Conservation (phyloP, 2,888 invertebrate species). For the Lamellibrachia satsuma region DNA sequence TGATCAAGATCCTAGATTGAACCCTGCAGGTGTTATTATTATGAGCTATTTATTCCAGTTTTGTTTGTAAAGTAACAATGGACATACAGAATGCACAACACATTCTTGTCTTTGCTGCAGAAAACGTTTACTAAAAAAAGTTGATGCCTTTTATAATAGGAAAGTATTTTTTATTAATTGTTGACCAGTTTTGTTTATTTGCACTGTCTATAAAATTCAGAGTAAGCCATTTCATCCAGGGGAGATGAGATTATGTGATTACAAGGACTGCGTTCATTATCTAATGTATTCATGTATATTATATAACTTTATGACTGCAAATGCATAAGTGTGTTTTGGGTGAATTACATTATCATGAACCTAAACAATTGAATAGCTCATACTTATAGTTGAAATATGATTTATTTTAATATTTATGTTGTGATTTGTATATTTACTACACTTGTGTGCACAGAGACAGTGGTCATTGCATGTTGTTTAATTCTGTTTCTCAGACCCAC, state of each 20-base stretch:
- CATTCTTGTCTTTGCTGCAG: not conserved
- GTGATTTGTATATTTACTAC: not conserved
- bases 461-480: not conserved
- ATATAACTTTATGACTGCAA: not conserved
- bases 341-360: too few species aligned
- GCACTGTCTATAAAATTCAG: not conserved
- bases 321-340: too few species aligned
- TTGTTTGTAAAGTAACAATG: not conserved
- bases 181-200: not conserved
- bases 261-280: not conserved
- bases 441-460: not conserved
- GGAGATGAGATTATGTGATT: not conserved
- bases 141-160: not conserved
- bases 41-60: not conserved
- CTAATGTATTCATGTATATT: not conserved
- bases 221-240: not conserved
- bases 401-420: too few species aligned
- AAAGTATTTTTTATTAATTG: not conserved
- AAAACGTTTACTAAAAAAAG: not conserved
- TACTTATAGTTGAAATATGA: not conserved
- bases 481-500: slow-evolving; percentile 47
- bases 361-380: not conserved
- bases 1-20: too few species aligned
- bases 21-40: too few species aligned
- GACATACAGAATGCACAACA: not conserved